Conservation (phyloP, 2,797 vertebrate species). For the Sylvia borin region DNA sequence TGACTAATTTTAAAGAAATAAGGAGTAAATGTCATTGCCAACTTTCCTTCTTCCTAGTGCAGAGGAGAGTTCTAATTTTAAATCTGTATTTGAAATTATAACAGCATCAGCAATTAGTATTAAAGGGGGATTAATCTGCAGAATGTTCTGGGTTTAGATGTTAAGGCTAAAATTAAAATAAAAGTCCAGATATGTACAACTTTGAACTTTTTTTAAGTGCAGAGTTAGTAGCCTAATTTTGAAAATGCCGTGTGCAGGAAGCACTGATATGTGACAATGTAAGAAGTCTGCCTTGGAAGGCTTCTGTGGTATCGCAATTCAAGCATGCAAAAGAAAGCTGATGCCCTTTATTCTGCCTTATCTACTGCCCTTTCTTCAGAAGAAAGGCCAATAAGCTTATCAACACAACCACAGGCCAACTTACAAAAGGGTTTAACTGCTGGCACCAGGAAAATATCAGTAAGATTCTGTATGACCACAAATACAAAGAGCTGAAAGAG, state of each 20-base stretch:
- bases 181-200: neutral
- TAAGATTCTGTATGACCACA: neutral
- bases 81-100: conserved; percentile 6
- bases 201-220: neutral
- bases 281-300: neutral
- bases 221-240: neutral
- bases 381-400: conserved; percentile 60
- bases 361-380: conserved; percentile 53
- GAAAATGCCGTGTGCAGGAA: neutral
- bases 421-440: conserved; percentile 32
- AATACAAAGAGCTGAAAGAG: conserved; percentile 19
- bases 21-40: conserved; percentile 34
- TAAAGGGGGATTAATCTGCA: neutral
- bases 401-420: conserved; percentile 29
- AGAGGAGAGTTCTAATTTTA: conserved; percentile 39
- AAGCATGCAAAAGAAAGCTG: conserved; percentile 32
- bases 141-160: neutral
- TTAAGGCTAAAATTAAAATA: neutral
- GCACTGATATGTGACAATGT: neutral
- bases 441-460: conserved; percentile 19
- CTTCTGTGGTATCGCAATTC: neutral
- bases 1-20: conserved; percentile 49
- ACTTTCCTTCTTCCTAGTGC: conserved; percentile 7
- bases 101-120: neutral
- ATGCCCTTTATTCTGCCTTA: conserved; percentile 51